phyloP scores from a whole-genome alignment of 2,888 invertebrate species.

The Platycheirus rosarum region DNA sequence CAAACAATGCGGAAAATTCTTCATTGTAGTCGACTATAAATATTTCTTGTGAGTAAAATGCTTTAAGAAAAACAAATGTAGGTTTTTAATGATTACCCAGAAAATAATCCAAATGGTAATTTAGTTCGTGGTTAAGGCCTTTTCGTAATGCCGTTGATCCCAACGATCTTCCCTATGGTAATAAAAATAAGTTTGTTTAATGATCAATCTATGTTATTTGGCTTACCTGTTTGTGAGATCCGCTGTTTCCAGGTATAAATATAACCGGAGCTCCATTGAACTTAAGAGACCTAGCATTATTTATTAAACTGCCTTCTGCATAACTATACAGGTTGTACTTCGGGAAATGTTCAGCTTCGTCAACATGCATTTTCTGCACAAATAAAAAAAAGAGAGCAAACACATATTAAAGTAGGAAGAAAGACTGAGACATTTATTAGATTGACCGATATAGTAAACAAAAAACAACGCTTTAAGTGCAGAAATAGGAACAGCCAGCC shows the following conservation, averaged over 20 bases:
- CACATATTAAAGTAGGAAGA: too few species aligned
- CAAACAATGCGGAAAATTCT: constrained; percentile 94
- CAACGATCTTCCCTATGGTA: constrained; percentile 87
- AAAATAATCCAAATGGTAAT: constrained; percentile 95
- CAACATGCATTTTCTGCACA: constrained; percentile 87
- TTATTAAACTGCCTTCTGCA: constrained; percentile 91
- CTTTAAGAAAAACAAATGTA: not conserved
- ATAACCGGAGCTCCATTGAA: constrained; percentile 96
- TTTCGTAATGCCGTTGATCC: constrained; percentile 96
- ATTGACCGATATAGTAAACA: too few species aligned
- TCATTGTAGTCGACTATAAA: constrained; percentile 91
- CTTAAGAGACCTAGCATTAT: constrained; percentile 87
- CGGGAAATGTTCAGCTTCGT: constrained; percentile 86
- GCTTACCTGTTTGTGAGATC: constrained; percentile 92
- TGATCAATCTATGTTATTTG: not conserved
- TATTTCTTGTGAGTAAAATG: not conserved
- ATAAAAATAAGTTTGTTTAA: not conserved
- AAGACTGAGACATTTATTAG: too few species aligned
- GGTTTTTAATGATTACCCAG: constrained; percentile 83
- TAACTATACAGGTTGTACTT: constrained; percentile 94
- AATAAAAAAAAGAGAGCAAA: too few species aligned
- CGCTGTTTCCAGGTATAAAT: constrained; percentile 97
- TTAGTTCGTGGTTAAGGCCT: constrained; percentile 86
- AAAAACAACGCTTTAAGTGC: too few species aligned
- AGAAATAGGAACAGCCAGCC: too few species aligned